These are phyloP conservation scores for Platycheirus albimanus DNA, from an alignment of 2,888 invertebrate species.

Conservation along the genomic window DNA sequence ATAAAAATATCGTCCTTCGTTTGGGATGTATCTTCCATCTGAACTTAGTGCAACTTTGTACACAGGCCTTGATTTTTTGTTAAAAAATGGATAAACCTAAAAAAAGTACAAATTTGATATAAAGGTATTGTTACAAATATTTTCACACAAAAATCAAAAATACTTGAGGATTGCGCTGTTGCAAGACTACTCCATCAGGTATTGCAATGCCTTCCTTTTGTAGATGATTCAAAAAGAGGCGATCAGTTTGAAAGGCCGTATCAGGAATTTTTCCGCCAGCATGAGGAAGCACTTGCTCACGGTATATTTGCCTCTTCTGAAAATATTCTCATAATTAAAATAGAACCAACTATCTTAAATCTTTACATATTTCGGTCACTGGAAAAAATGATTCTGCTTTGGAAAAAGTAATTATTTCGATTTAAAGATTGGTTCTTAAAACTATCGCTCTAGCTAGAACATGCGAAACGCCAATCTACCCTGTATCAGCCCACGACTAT, in stretches of 20 bases:
- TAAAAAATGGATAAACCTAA: conserved; percentile 81
- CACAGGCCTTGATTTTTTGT: conserved; percentile 80
- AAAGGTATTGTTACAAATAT: background rate
- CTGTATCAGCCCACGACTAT: too few species aligned
- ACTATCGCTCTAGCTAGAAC: too few species aligned
- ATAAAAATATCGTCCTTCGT: conserved; percentile 83
- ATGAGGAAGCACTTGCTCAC: conserved; percentile 86
- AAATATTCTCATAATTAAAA: conserved; percentile 72
- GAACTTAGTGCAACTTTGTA: conserved; percentile 83
- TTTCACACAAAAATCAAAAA: background rate
- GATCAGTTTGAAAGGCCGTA: conserved; percentile 85
- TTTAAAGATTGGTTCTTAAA: too few species aligned
- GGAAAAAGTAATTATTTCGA: too few species aligned
- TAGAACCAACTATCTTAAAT: too few species aligned
- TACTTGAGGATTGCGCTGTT: conserved; percentile 83
- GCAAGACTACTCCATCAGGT: conserved; percentile 85
- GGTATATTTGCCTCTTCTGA: conserved; percentile 86
- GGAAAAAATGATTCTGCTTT: too few species aligned
- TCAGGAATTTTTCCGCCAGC: conserved; percentile 87
- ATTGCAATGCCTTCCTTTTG: conserved; percentile 86
- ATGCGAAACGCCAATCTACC: too few species aligned
- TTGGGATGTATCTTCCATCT: conserved; percentile 84
- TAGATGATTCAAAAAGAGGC: conserved; percentile 85
- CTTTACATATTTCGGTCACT: too few species aligned
- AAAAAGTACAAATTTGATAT: background rate